These are phyloP conservation scores for Pyrrhosoma nymphula DNA, from an alignment of 2,888 invertebrate species.

Conservation along the genomic window DNA sequence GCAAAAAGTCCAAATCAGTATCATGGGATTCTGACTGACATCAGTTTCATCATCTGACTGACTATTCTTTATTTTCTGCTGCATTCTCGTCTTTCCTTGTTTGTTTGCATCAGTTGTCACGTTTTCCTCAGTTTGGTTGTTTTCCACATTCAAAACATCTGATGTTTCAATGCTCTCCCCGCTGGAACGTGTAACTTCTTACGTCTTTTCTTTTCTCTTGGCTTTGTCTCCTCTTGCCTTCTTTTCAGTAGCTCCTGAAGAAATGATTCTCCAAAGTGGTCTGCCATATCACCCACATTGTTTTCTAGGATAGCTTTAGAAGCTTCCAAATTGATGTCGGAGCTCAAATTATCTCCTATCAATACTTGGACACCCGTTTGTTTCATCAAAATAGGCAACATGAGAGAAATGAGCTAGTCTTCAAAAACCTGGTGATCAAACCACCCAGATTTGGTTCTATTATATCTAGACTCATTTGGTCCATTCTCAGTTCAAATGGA, in stretches of 20 bases:
- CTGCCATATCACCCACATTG: neutral
- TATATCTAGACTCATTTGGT: conserved; percentile 70
- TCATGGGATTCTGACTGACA: neutral
- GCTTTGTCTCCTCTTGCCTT: neutral
- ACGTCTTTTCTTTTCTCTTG: neutral
- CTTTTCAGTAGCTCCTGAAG: neutral
- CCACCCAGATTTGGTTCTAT: neutral
- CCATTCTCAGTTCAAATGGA: conserved; percentile 74
- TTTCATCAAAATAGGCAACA: neutral
- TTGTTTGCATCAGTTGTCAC: no score
- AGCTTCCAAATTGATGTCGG: neutral
- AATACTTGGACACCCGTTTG: neutral
- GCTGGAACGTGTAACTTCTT: neutral
- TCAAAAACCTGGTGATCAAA: neutral
- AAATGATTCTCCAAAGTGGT: neutral
- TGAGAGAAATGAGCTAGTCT: neutral
- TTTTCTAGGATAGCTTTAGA: no score
- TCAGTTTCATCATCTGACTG: no score
- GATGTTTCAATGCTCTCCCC: neutral
- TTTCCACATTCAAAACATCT: no score
- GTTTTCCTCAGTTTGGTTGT: no score
- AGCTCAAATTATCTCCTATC: neutral
- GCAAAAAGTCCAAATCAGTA: neutral
- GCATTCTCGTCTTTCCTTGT: no score
- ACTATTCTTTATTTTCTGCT: no score